Conservation (phyloP, 2,113 vertebrate genomes). For the Sphaerodactylus townsendi region DNA sequence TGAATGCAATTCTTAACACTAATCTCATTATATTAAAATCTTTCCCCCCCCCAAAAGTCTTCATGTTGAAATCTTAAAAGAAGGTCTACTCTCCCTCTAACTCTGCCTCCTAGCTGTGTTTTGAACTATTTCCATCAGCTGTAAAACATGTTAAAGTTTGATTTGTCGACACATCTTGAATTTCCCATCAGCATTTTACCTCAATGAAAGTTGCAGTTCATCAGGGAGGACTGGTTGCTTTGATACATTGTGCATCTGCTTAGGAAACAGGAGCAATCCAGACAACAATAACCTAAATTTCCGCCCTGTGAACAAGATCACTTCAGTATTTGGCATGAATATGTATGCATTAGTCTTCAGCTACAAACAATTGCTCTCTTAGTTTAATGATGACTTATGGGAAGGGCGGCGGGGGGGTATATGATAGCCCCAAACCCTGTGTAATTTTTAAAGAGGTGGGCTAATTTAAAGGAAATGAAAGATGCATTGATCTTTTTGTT, state of each 20-base stretch:
- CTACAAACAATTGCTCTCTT: constrained; percentile 36
- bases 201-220: neutral
- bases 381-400: constrained; percentile 6
- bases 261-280: constrained; percentile 11
- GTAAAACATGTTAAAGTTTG: neutral
- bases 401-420: constrained; percentile 4
- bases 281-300: constrained; percentile 37
- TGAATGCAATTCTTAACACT: neutral
- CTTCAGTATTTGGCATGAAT: constrained; percentile 41
- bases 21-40: neutral
- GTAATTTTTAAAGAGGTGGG: constrained; percentile 17
- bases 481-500: neutral
- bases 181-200: constrained; percentile 14
- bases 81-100: neutral
- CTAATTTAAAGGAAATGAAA: neutral
- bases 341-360: constrained; percentile 30
- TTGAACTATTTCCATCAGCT: constrained; percentile 36
- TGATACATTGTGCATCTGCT: constrained; percentile 38
- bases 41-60: neutral
- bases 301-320: constrained; percentile 24
- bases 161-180: constrained; percentile 26
- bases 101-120: neutral
- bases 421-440: constrained; percentile 20
- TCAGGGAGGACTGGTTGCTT: constrained; percentile 34
- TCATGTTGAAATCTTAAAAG: neutral